Evolutionary conservation across 2,888 invertebrate genomes (phyloP), one percentile per base, ranked within the genome.

Genomic region (Noctua fimbriata): DNA sequence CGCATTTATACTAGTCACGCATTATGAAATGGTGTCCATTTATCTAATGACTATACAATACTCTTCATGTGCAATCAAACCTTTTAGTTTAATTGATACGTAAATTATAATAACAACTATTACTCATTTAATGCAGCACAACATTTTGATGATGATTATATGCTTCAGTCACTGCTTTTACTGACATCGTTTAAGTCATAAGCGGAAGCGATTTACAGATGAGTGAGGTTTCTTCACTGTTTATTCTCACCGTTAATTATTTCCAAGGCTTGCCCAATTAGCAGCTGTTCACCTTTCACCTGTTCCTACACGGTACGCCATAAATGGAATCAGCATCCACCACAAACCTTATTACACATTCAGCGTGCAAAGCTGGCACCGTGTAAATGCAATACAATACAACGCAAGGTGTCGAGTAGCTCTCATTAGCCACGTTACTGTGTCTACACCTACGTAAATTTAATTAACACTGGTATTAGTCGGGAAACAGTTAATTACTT

Each of bases 61-160:
- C 49, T 49, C 28, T 2, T 66, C 76, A 78, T 75, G 28, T 69
- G 79, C 63, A 73, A 72, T 71, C 66, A 63, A 84, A 81, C 81
- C 77, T 84, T 81, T 84, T 84, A 84, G 77, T 84, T 72, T 81
- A 41, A 81, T 77, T 72, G 60, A 73, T 81, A 81, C 60, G 81
- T 60, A 78, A 84, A 84, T 84, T 72, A 81, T 84, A 32, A 60
- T 78, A 85, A 79, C 76, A 78, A 78, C 73, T 83, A 76, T 81
- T 66, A 69, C 77, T 69, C 73, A 82, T 55, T 84, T 82, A 80
- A 82, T 82, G 78, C 78, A 82, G 65, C 74, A 81, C 78, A 82
- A 83, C 81, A 79, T 82, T 86, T 82, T 75, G 72, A 82, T 84
- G 79, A 81, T 86, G 80, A 84, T 87, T 78, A 81, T 74, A 78